Percentiles rank a stretch among this genome's conserved stretches.
Evolutionary conservation across 2,888 invertebrate genomes (phyloP).

Genomic region (Lasioglossum oenotherae): DNA sequence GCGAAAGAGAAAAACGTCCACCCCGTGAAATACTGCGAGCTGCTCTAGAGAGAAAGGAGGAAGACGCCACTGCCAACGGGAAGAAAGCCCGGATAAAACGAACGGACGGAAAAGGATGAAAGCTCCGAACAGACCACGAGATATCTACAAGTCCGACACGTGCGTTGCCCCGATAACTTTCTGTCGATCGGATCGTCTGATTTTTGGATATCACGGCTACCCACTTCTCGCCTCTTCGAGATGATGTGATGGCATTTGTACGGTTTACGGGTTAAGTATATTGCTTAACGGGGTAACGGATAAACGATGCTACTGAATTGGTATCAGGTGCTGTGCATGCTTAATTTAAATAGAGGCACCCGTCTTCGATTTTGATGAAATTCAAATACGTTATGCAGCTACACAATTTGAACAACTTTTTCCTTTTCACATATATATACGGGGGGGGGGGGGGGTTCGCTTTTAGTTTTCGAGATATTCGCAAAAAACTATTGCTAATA

Average conservation of each 20-base stretch:
- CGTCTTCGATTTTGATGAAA: too few relatives aligned
- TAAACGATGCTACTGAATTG: background rate
- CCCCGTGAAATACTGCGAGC: slow-evolving; percentile 30
- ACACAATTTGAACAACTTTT: too few relatives aligned
- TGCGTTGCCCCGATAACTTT: slow-evolving; percentile 1
- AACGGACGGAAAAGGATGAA: slow-evolving; percentile 22
- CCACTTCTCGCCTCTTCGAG: background rate
- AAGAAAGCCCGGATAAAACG: slow-evolving; percentile 15
- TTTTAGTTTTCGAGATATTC: too few relatives aligned
- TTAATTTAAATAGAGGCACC: too few relatives aligned
- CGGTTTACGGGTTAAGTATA: background rate
- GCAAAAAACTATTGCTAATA: too few relatives aligned
- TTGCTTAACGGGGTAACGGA: background rate
- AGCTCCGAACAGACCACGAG: slow-evolving; percentile 3
- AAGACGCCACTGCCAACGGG: background rate
- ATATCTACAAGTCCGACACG: slow-evolving; percentile 20
- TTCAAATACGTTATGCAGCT: too few relatives aligned
- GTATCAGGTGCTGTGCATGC: background rate
- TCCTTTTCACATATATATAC: too few relatives aligned
- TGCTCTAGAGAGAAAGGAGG: background rate
- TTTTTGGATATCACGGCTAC: slow-evolving; percentile 5
- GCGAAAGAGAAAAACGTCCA: slow-evolving; percentile 38
- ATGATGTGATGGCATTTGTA: background rate
- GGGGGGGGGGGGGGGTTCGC: too few relatives aligned
- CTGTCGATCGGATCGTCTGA: slow-evolving; percentile 15